phyloP scores from a whole-genome alignment of 2,797 vertebrate genomes.

The Myotis pilosus region DNA sequence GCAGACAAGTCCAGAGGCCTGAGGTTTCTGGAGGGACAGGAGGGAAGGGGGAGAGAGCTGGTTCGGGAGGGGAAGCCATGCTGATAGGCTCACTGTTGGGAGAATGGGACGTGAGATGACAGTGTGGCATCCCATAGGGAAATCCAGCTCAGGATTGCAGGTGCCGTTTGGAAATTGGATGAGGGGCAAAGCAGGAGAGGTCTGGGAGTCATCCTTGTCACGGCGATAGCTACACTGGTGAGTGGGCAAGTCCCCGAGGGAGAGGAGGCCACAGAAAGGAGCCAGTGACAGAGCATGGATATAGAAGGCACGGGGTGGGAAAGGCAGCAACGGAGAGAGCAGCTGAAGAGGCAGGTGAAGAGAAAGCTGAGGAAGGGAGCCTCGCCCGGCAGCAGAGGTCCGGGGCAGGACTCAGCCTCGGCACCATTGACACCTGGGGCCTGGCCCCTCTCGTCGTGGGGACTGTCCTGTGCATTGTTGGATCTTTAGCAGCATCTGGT shows the following conservation, averaged over 20 bases:
- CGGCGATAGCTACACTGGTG: not conserved
- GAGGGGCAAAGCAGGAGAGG: not conserved
- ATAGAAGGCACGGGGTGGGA: not conserved
- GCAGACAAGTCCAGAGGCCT: not conserved
- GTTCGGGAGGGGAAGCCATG: not conserved
- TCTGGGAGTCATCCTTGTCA: not conserved
- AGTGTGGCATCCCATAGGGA: not conserved
- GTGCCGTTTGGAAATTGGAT: not conserved
- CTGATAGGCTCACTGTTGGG: not conserved
- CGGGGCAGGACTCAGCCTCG: accelerated
- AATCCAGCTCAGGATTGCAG: not conserved
- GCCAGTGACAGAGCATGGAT: too few species aligned
- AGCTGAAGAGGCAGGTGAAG: not conserved
- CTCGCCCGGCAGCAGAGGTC: not conserved
- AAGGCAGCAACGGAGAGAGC: not conserved
- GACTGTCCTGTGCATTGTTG: not conserved
- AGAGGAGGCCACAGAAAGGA: not conserved
- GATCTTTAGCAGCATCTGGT: not conserved
- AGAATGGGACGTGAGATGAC: not conserved
- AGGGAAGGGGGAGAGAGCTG: not conserved
- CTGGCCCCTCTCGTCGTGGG: not conserved
- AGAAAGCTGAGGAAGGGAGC: not conserved
- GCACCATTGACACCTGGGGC: accelerated
- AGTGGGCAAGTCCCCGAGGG: not conserved
- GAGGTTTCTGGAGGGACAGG: not conserved